Percentiles rank a stretch among this genome's conserved stretches.
Evolutionary conservation across 2,797 vertebrate genomes (phyloP).

Genomic region (Typhlichthys eigenmanni): DNA sequence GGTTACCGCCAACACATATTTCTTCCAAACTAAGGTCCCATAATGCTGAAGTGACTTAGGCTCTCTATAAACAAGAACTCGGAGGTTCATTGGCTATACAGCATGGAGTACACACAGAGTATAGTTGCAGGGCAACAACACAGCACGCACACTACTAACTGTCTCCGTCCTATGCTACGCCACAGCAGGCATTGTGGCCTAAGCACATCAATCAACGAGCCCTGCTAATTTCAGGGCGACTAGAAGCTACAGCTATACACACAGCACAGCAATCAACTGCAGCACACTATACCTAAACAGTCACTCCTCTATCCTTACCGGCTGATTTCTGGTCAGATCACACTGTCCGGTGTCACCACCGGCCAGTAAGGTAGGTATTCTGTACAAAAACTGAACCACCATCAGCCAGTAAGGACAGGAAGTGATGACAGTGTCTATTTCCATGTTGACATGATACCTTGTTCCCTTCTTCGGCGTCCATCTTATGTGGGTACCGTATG

Average conservation of each 20-base stretch:
- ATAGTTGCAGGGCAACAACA: constrained; percentile 60
- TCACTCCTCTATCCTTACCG: constrained; percentile 56
- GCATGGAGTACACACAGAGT: constrained; percentile 62
- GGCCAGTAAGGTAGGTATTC: not conserved
- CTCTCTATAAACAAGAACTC: constrained; percentile 40
- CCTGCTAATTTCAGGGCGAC: constrained; percentile 66
- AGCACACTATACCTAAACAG: constrained; percentile 57
- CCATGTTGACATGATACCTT: constrained; percentile 73
- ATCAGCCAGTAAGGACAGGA: constrained; percentile 60
- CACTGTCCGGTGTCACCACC: not conserved
- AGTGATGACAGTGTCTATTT: constrained; percentile 46
- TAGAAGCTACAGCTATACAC: constrained; percentile 74
- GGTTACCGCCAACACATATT: no score
- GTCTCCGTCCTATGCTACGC: constrained; percentile 66
- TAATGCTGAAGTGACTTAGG: no score
- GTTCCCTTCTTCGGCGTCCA: constrained; percentile 77
- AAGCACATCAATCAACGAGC: constrained; percentile 71
- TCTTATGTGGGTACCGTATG: constrained; percentile 76
- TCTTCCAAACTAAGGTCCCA: no score
- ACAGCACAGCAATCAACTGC: constrained; percentile 70
- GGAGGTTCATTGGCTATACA: constrained; percentile 33
- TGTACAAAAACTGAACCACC: constrained; percentile 22
- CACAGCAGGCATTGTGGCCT: constrained; percentile 76
- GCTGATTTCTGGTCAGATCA: constrained; percentile 40
- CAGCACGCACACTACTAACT: constrained; percentile 65